These are phyloP conservation scores for Venustaconcha ellipsiformis DNA, from an alignment of 1,140 invertebrate genomes.

Conservation along the genomic window DNA sequence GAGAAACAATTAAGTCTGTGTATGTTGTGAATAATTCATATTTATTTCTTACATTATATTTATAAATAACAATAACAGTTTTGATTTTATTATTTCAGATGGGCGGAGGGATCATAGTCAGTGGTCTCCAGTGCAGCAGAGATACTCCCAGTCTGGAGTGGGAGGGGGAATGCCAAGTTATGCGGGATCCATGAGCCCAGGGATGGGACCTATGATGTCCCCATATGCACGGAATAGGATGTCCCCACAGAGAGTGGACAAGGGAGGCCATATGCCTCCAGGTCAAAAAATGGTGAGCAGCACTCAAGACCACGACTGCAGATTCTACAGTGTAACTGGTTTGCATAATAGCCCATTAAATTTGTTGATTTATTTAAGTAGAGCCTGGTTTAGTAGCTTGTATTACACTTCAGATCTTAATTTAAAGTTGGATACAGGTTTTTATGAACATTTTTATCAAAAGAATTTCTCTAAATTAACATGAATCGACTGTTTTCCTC, in stretches of 20 bases:
- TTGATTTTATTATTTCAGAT: conserved; percentile 22
- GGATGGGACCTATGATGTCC: conserved; percentile 21
- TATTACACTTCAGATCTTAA: no score
- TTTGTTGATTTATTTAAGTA: no score
- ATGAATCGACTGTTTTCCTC: no score
- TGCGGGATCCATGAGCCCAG: not conserved
- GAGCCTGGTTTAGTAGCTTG: no score
- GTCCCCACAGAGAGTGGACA: conserved; percentile 36
- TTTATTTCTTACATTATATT: no score
- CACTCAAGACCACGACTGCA: conserved; percentile 5
- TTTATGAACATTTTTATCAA: no score
- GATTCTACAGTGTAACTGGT: no score
- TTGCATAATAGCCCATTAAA: no score
- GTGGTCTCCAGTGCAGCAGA: conserved; percentile 24
- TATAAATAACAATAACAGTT: not conserved
- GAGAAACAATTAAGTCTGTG: no score
- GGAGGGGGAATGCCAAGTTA: not conserved
- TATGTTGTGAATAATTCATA: no score
- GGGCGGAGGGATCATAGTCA: conserved; percentile 29
- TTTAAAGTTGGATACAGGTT: no score
- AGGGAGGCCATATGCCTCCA: conserved; percentile 33
- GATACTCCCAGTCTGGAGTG: conserved; percentile 16
- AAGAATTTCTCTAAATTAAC: no score
- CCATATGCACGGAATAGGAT: conserved; percentile 20
- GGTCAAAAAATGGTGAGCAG: conserved; percentile 22